These are phyloP conservation scores for Meloidogyne chitwoodi DNA, from an alignment of 1,140 invertebrate species.

Conservation along the genomic window DNA sequence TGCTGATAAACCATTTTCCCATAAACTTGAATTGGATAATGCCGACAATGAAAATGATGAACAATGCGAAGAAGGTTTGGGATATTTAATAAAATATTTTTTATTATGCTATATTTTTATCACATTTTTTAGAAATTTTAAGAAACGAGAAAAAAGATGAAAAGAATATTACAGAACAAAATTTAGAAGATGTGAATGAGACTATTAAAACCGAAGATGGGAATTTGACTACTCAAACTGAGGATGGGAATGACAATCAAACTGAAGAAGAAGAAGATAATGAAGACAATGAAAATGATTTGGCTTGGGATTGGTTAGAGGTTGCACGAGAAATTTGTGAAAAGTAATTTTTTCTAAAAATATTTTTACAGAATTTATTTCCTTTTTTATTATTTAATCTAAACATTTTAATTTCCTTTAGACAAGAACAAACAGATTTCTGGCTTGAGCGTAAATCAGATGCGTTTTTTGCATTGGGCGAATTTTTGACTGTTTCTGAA, in stretches of 20 bases:
- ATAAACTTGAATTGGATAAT: neutral
- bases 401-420: neutral
- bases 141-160: conserved; percentile 7
- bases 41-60: conserved; percentile 5
- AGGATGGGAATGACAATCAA: conserved; percentile 10
- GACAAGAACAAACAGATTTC: conserved; percentile 13
- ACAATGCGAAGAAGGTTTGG: neutral
- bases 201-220: neutral
- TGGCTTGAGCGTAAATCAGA: conserved; percentile 28
- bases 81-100: neutral
- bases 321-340: conserved; percentile 32
- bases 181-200: neutral
- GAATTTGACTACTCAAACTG: neutral
- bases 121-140: conserved; percentile 1
- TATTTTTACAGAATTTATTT: no score
- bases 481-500: conserved; percentile 23
- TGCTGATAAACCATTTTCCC: neutral
- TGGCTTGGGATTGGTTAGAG: conserved; percentile 26
- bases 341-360: no score
- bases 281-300: conserved; percentile 4
- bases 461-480: conserved; percentile 22
- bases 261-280: conserved; percentile 9
- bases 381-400: no score
- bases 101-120: neutral
- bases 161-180: neutral